These are phyloP conservation scores for Drosophila kepulauana DNA, from an alignment of 1,140 invertebrate species.

Conservation along the genomic window DNA sequence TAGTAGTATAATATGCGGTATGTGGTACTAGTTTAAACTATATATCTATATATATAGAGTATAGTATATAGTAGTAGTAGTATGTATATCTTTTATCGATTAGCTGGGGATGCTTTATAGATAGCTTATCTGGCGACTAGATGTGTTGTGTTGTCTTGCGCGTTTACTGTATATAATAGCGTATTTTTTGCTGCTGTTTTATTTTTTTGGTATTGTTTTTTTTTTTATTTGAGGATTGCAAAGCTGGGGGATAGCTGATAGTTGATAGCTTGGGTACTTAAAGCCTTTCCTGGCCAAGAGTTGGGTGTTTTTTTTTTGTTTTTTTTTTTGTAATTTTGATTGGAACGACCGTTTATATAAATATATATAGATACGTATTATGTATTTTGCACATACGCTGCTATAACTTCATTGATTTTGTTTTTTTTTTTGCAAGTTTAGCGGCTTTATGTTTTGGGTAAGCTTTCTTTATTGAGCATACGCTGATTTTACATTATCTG, in stretches of 20 bases:
- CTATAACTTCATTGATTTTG: slow-evolving; percentile 39
- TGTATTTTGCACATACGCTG: slow-evolving; percentile 54
- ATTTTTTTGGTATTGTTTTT: slow-evolving; percentile 42
- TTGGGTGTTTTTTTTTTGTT: slow-evolving; percentile 26
- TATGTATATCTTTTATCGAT: slow-evolving; percentile 26
- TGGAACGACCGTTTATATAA: slow-evolving; percentile 53
- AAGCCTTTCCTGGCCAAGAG: slow-evolving; percentile 67
- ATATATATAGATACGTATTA: slow-evolving; percentile 40
- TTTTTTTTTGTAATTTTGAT: slow-evolving; percentile 57
- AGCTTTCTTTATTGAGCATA: slow-evolving; percentile 64
- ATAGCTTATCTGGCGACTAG: slow-evolving; percentile 70
- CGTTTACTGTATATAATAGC: slow-evolving; percentile 53
- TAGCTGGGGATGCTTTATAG: slow-evolving; percentile 42
- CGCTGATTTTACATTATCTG: slow-evolving; percentile 84
- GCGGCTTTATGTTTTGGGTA: slow-evolving; percentile 45
- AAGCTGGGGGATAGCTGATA: slow-evolving; percentile 56
- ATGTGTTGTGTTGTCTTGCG: slow-evolving; percentile 35
- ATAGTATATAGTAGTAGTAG: slow-evolving; percentile 28
- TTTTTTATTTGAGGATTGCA: slow-evolving; percentile 51
- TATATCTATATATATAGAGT: slow-evolving; percentile 46
- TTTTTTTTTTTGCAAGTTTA: slow-evolving; percentile 46
- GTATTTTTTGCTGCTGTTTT: slow-evolving; percentile 41
- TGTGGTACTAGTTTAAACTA: slow-evolving; percentile 10
- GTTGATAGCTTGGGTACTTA: slow-evolving; percentile 58
- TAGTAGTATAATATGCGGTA: slow-evolving; percentile 47